Evolutionary conservation across 2,113 vertebrate species (phyloP), one percentile per base, ranked within the genome.

Genomic region (Typhlomys cinereus): DNA sequence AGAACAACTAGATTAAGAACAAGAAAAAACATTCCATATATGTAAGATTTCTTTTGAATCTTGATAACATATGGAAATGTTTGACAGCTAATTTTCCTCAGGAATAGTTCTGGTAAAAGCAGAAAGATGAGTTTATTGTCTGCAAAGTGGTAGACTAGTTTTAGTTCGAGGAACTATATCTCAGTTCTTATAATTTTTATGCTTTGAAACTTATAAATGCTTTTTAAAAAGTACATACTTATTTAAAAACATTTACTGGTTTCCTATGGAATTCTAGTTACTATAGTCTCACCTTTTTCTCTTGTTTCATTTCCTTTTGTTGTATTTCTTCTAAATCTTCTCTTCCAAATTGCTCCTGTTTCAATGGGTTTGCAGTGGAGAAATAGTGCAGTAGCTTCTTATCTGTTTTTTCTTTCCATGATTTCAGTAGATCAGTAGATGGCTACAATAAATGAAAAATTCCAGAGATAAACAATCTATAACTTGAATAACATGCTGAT

Each of bases 41-140:
- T 62, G 73, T 48, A 52, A 52, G 73, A 46, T 18, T 20, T 52
- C 29, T 52, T 34, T 52, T 6, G n/a, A 52, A n/a, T 20, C 73
- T n/a, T 75, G 46, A 62, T 18, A n/a, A n/a, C n/a, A 29, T 7
- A 62, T 62, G 25, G 25, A 62, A 62, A 44, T 71, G 46, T 87
- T 67, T 86, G 34, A n/a, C 69, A 86, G 66, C 73, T 74, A 29
- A 75, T 50, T 61, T 95, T 48, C 31, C 46, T 39, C 18, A 52
- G 50, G 48, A 84, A 21, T 73, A 66, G 46, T 93, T 89, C 66
- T 92, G 50, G 80, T 82, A 90, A 83, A 89, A 92, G 74, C 29
- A 15, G 85, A 82, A 78, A 66, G 61, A 62, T 73, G 67, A 93
- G 64, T 69, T 59, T 90, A 34, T 87, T 87, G 62, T 83, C 2